Conservation (phyloP, 1,140 invertebrate genomes). For the Tetraneura akinire region DNA sequence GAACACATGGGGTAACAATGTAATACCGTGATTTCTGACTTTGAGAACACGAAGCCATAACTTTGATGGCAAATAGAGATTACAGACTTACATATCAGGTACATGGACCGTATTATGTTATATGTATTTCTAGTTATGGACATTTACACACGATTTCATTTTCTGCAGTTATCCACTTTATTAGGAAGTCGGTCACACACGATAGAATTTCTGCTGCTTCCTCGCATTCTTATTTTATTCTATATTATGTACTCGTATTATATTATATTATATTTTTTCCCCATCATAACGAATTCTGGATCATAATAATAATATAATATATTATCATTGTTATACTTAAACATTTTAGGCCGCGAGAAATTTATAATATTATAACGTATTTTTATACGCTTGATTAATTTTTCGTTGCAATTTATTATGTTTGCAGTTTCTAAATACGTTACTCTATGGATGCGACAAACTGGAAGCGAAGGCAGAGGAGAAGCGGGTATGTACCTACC, state of each 20-base stretch:
- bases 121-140: constrained; percentile 38
- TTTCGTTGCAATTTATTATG: constrained; percentile 30
- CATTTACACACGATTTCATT: constrained; percentile 45
- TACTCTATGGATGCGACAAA: constrained; percentile 50
- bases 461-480: constrained; percentile 48
- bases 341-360: constrained; percentile 14
- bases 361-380: background rate
- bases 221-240: constrained; percentile 3
- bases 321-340: no score
- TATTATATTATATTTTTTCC: no score
- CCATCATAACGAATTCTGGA: constrained; percentile 18
- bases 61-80: constrained; percentile 37
- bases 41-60: constrained; percentile 12
- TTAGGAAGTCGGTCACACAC: constrained; percentile 44
- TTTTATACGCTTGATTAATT: background rate
- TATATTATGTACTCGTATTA: no score
- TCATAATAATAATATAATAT: no score
- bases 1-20: constrained; percentile 18
- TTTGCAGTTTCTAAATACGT: constrained; percentile 50
- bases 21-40: background rate
- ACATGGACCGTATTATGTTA: background rate
- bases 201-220: constrained; percentile 25
- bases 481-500: constrained; percentile 38
- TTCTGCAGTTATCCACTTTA: constrained; percentile 18
- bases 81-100: no score